Base-by-base conservation (phyloP, 2,797 vertebrate genomes). In the Hoplostethus mediterraneus region DNA sequence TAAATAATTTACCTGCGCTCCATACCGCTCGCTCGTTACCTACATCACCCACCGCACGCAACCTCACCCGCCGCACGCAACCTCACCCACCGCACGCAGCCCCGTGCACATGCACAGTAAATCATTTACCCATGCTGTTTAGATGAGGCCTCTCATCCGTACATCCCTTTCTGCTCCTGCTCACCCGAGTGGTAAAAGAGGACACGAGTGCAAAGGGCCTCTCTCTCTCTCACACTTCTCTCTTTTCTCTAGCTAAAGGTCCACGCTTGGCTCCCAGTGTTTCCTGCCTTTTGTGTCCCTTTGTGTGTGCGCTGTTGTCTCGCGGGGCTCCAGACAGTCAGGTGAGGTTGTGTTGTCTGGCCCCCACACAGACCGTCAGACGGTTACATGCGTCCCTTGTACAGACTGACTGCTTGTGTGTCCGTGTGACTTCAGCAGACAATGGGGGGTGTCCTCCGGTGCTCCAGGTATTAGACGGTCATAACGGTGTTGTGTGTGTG, bases 311-410 rank as follows among this genome's bases (percentile, higher is more conserved):
- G 52, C 61, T 76, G 78, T 55, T 49, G 45, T 66, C 60, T 61
- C 63, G 61, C 12, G 16, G 51, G 51, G 55, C 56, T 77, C 62
- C 84, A 91, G 89, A 90, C 85, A 10, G 87, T 90, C 85, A 81
- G 78, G 58, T 71, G 73, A 88, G 89, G 89, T 21, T 52, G 51
- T 55, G 0, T 2, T 17, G 59, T 83, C 70, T 36, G 3, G 75
- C 48, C 74, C 74, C 72, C n/a, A 74, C 75, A 74, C 66, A 21
- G 1, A 68, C 12, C 67, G 53, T 72, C 80, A 87, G 74, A 70
- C 68, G 21, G 59, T 65, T 88, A 59, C 78, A 47, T 75, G 75
- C 25, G 58, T 70, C 51, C 8, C 47, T 48, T 28, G 63, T 70
- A 58, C 72, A 67, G 66, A 79, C 60, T 0, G 6, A 62, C 70